These are phyloP conservation scores for Alosa alosa DNA, from an alignment of 2,113 vertebrate species.

Conservation along the genomic window DNA sequence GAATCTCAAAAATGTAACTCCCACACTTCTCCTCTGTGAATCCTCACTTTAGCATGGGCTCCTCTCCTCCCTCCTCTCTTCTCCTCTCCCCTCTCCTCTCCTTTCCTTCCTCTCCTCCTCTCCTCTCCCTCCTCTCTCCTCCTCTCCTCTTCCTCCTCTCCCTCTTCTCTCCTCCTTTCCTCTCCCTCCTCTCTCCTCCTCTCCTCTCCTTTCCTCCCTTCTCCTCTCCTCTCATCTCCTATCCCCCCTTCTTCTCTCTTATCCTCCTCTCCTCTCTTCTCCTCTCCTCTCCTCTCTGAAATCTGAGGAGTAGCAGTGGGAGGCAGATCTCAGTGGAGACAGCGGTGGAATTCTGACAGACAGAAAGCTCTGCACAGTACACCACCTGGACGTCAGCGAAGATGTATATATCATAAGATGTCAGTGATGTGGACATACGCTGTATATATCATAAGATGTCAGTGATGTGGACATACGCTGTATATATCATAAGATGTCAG, in stretches of 20 bases:
- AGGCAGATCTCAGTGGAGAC: too few species aligned
- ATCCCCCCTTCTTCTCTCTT: too few species aligned
- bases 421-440: too few species aligned
- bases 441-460: too few species aligned
- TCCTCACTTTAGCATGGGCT: neutral
- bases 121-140: fast-evolving
- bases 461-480: too few species aligned
- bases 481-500: neutral
- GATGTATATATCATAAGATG: too few species aligned
- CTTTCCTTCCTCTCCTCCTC: too few species aligned
- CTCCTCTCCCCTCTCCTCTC: neutral
- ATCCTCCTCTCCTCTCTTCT: neutral
- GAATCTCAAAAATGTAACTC: constrained; percentile 22
- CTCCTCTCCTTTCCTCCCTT: too few species aligned
- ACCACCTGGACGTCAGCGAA: neutral
- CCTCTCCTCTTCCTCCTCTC: neutral
- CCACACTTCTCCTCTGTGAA: constrained; percentile 3
- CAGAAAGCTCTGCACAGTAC: neutral
- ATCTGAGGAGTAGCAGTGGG: too few species aligned
- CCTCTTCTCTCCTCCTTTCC: neutral
- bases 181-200: neutral
- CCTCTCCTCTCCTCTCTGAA: neutral
- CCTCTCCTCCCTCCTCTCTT: neutral
- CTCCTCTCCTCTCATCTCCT: too few species aligned
- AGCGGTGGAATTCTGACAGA: neutral